Evolutionary conservation across 2,797 vertebrate species (phyloP).

Genomic region (Delichon dasypus): DNA sequence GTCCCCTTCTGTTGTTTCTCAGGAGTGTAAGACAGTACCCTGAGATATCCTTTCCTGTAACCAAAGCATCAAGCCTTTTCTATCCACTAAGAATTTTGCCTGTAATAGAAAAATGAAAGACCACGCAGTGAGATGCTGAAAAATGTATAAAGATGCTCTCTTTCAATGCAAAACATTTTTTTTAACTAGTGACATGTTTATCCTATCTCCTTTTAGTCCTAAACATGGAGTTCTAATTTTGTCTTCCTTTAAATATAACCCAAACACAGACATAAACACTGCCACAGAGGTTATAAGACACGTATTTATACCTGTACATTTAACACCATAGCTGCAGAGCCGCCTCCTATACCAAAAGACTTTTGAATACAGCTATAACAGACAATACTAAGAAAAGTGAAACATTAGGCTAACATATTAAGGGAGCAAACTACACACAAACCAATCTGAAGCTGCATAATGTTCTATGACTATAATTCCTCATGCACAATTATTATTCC

Average conservation of each 20-base stretch:
- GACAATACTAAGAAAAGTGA: not conserved
- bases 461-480: not conserved
- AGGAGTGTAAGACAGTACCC: not conserved
- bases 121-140: not conserved
- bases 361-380: not conserved
- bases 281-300: not conserved
- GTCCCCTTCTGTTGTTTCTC: not conserved
- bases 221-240: not conserved
- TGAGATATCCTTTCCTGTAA: not conserved
- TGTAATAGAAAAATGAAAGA: not conserved
- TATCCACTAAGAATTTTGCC: not conserved
- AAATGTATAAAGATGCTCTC: rapidly evolving
- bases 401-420: not conserved
- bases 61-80: not conserved
- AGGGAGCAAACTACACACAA: not conserved
- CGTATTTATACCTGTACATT: not conserved
- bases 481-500: not conserved
- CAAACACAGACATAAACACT: not conserved
- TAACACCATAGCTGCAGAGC: not conserved
- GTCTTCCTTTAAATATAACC: not conserved
- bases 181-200: not conserved
- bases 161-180: not conserved
- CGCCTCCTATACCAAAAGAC: not conserved
- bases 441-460: not conserved
- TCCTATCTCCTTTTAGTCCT: not conserved